Evolutionary conservation across 1,140 invertebrate genomes (phyloP).

Genomic region (Drosophila chauvacae): DNA sequence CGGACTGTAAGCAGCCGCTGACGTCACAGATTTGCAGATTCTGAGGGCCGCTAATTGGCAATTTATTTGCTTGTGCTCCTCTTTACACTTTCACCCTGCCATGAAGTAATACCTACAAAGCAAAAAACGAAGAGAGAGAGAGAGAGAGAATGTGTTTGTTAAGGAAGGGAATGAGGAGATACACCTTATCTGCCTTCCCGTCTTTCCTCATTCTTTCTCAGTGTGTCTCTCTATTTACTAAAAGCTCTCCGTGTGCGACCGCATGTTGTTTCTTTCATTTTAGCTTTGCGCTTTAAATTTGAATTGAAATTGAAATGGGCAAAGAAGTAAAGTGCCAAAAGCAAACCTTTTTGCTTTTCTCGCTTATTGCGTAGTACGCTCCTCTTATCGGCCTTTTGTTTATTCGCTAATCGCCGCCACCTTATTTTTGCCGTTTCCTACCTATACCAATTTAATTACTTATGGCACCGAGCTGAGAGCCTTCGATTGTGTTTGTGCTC

Average conservation of each 20-base stretch:
- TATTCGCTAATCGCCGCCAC: slow-evolving; percentile 41
- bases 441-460: slow-evolving; percentile 54
- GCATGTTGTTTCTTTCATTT: slow-evolving; percentile 48
- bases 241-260: slow-evolving; percentile 42
- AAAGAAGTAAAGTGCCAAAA: slow-evolving; percentile 36
- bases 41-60: slow-evolving; percentile 9
- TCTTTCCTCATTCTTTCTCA: slow-evolving; percentile 16
- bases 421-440: slow-evolving; percentile 38
- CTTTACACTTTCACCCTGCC: slow-evolving; percentile 34
- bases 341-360: slow-evolving; percentile 44
- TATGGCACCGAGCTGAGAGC: slow-evolving; percentile 27
- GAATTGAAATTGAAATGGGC: slow-evolving; percentile 37
- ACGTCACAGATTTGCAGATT: slow-evolving; percentile 3
- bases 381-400: slow-evolving; percentile 42
- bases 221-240: slow-evolving; percentile 19
- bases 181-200: slow-evolving; percentile 16
- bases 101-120: slow-evolving; percentile 65
- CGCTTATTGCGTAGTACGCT: slow-evolving; percentile 32
- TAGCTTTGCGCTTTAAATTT: slow-evolving; percentile 36
- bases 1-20: not conserved
- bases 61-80: slow-evolving; percentile 12
- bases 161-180: slow-evolving; percentile 9
- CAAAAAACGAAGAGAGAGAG: slow-evolving; percentile 1
- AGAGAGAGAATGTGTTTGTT: not conserved
- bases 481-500: slow-evolving; percentile 25